Conservation (phyloP, 2,113 vertebrate species). For the Desmodus rotundus region DNA sequence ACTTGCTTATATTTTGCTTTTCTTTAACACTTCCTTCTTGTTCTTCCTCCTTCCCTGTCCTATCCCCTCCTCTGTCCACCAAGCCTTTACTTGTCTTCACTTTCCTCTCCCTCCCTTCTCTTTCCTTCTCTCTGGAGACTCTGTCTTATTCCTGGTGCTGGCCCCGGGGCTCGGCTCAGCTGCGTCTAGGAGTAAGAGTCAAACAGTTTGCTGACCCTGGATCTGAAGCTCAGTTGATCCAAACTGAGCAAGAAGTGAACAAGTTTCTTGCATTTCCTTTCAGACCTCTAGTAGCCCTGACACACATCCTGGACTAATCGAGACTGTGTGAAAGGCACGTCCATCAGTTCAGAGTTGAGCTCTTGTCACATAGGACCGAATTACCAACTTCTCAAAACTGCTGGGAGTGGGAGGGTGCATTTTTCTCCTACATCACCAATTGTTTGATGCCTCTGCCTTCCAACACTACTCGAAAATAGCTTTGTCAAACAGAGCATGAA, state of each 20-base stretch:
- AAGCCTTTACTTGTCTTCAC: not conserved
- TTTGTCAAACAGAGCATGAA: conserved; percentile 74
- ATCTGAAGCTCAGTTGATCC: conserved; percentile 36
- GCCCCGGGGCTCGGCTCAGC: not conserved
- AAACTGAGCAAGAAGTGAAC: conserved; percentile 51
- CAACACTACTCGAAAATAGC: conserved; percentile 49
- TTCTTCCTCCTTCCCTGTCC: not conserved
- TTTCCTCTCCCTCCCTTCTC: not conserved
- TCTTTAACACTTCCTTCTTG: not conserved
- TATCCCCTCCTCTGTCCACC: not conserved
- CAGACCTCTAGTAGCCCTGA: conserved; percentile 30
- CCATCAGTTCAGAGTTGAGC: not conserved
- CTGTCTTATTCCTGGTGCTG: not conserved
- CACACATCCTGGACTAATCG: conserved; percentile 24
- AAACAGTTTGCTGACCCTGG: not conserved
- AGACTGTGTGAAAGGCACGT: not conserved
- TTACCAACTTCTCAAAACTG: conserved; percentile 49
- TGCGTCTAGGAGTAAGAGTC: not conserved
- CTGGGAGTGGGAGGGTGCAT: not conserved
- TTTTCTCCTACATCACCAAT: not conserved
- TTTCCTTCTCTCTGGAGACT: not conserved
- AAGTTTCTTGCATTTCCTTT: conserved; percentile 38
- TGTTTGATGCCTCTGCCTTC: not conserved
- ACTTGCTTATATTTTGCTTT: not conserved
- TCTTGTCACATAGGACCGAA: conserved; percentile 17